Conservation (phyloP, 2,113 vertebrate species). For the Anas platyrhynchos region DNA sequence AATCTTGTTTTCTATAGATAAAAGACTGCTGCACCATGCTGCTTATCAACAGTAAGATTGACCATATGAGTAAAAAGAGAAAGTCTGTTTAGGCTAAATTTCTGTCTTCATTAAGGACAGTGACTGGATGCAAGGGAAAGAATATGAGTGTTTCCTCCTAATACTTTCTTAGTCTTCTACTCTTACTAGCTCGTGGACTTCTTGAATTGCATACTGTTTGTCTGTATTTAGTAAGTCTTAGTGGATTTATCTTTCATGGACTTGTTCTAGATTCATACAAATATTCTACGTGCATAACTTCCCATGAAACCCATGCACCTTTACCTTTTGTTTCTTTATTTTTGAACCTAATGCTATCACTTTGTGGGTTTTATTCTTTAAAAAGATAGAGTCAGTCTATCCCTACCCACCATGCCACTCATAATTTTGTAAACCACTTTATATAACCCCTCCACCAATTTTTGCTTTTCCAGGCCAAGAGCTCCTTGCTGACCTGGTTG, state of each 20-base stretch:
- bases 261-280: neutral
- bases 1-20: too few relatives aligned
- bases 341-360: neutral
- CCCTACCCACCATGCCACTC: neutral
- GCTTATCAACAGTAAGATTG: neutral
- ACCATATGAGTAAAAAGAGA: neutral
- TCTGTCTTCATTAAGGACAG: neutral
- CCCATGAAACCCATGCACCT: accelerated
- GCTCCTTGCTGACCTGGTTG: neutral
- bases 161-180: neutral
- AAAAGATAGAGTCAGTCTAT: neutral
- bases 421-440: neutral
- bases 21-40: too few relatives aligned
- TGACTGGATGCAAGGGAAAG: neutral
- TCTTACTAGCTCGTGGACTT: neutral
- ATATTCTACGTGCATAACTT: neutral
- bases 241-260: neutral
- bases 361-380: neutral
- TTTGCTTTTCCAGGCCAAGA: neutral
- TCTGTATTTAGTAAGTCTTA: neutral
- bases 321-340: neutral
- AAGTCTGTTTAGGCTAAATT: neutral
- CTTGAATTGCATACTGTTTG: neutral
- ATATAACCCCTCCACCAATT: neutral
- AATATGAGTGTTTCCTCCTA: accelerated